Evolutionary conservation across 2,888 invertebrate species (phyloP).

Genomic region (Papilio elwesi): DNA sequence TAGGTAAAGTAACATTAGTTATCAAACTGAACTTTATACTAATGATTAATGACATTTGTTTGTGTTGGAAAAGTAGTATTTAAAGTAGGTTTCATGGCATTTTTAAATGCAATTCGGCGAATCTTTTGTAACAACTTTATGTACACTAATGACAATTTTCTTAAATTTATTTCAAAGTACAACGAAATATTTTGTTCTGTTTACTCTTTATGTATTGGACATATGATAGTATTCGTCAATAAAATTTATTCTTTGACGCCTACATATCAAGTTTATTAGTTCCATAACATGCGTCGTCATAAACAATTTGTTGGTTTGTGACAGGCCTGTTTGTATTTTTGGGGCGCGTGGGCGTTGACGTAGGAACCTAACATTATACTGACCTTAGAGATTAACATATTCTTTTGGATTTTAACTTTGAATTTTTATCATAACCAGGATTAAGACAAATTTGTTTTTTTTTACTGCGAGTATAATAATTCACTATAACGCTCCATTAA

Average conservation of each 20-base stretch:
- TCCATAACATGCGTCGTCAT: slow-evolving; percentile 40
- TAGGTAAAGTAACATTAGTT: slow-evolving; percentile 50
- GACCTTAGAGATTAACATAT: slow-evolving; percentile 32
- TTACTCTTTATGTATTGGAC: background rate
- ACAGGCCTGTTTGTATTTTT: slow-evolving; percentile 48
- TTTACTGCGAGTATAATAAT: slow-evolving; percentile 6
- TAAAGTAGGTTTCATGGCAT: slow-evolving; percentile 1
- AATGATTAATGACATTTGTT: slow-evolving; percentile 46
- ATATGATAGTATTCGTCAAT: slow-evolving; percentile 23
- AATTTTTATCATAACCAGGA: slow-evolving; percentile 5
- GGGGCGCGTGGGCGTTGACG: slow-evolving; percentile 50
- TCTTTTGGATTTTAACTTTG: slow-evolving; percentile 26
- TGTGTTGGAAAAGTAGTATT: background rate
- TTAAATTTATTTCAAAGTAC: background rate
- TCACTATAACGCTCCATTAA: slow-evolving; percentile 34
- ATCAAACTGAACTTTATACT: slow-evolving; percentile 48
- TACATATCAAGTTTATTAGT: slow-evolving; percentile 43
- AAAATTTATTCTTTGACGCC: slow-evolving; percentile 39
- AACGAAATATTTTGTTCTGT: background rate
- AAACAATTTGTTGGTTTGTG: slow-evolving; percentile 38
- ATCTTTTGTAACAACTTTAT: background rate
- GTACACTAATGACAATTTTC: background rate
- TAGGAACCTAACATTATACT: slow-evolving; percentile 39
- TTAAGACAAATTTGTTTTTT: slow-evolving; percentile 8
- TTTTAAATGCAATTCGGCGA: background rate